Evolutionary conservation across 2,113 vertebrate genomes (phyloP).

Genomic region (Megaleporinus macrocephalus): DNA sequence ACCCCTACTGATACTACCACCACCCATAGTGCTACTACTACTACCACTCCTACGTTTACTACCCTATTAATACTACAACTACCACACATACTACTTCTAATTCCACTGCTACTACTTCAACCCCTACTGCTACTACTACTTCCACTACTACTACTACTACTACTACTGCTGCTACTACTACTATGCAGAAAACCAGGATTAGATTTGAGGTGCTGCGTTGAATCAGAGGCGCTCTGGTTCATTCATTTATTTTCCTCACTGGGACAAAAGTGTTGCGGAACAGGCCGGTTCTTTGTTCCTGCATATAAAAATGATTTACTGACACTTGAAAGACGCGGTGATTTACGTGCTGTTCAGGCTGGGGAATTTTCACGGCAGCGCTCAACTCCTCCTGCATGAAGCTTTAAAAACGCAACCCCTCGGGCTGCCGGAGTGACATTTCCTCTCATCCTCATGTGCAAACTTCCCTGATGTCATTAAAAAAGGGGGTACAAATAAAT

Average conservation of each 20-base stretch:
- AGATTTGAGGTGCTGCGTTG: neutral
- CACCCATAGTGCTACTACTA: too few species aligned
- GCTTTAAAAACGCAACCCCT: conserved; percentile 29
- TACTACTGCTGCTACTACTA: too few species aligned
- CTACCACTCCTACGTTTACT: too few species aligned
- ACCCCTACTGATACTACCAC: too few species aligned
- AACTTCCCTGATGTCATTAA: conserved; percentile 14
- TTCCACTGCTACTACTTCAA: too few species aligned
- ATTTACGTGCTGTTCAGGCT: neutral
- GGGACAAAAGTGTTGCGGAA: neutral
- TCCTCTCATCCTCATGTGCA: neutral
- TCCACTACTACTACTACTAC: too few species aligned
- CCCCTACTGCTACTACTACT: too few species aligned
- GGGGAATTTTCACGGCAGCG: conserved; percentile 7
- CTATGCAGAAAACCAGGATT: too few species aligned
- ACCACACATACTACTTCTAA: too few species aligned
- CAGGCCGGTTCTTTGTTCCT: neutral
- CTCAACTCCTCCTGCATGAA: neutral
- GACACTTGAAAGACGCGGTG: conserved; percentile 10
- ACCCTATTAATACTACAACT: too few species aligned
- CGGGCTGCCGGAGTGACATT: neutral
- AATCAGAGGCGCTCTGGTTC: neutral
- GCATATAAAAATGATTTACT: conserved; percentile 4
- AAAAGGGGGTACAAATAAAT: neutral
- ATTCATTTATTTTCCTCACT: neutral